Evolutionary conservation across 2,797 vertebrate species (phyloP).

Genomic region (Poecilia picta): DNA sequence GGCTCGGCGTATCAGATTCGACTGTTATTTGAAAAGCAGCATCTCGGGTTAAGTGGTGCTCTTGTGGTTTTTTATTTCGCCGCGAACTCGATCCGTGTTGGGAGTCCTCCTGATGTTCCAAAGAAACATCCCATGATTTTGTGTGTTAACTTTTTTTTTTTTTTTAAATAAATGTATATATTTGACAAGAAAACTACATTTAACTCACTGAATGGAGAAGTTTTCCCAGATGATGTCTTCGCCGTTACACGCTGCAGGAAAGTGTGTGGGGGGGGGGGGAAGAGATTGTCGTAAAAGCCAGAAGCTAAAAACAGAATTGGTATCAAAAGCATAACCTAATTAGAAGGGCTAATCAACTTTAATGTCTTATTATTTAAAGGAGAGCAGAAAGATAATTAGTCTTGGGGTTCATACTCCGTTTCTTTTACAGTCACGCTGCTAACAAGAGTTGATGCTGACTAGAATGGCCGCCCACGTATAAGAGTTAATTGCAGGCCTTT

Average conservation of each 20-base stretch:
- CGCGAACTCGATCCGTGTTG: conserved; percentile 43
- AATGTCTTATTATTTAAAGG: conserved; percentile 84
- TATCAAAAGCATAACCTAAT: conserved; percentile 84
- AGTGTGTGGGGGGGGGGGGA: conserved; percentile 50
- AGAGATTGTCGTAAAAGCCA: conserved; percentile 73
- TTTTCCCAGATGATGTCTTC: conserved; percentile 11
- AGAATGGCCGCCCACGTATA: conserved; percentile 81
- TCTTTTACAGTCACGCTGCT: conserved; percentile 76
- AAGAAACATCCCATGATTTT: conserved; percentile 10
- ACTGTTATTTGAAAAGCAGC: conserved; percentile 72
- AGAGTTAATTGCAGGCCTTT: conserved; percentile 83
- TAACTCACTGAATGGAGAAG: conserved; percentile 13
- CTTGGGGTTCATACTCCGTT: conserved; percentile 69
- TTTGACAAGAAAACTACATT: conserved; percentile 13
- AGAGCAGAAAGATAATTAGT: conserved; percentile 77
- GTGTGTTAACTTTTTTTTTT: neutral
- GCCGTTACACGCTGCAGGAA: conserved; percentile 55
- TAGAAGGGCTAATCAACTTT: conserved; percentile 84
- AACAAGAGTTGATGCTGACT: conserved; percentile 78
- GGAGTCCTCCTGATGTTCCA: conserved; percentile 37
- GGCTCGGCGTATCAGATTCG: conserved; percentile 72
- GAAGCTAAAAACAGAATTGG: conserved; percentile 73
- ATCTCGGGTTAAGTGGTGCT: conserved; percentile 72
- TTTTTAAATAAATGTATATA: conserved; percentile 15
- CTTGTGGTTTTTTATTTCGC: conserved; percentile 64